A percentile compares a stretch with the other conserved stretches of the same genome.
phyloP scores from a whole-genome alignment of 1,140 invertebrate genomes.

The Heliconius hermathena region DNA sequence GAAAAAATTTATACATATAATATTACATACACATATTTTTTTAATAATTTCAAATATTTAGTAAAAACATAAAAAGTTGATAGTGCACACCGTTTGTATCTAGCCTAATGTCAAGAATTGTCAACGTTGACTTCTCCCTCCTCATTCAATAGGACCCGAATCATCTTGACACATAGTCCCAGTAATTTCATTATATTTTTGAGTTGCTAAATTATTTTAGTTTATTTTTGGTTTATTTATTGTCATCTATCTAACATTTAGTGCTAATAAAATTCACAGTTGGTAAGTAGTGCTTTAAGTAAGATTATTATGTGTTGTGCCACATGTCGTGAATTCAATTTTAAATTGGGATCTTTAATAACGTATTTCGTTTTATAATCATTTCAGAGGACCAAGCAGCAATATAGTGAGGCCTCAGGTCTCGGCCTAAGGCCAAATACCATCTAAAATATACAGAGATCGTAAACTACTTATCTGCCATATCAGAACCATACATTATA shows the following conservation, averaged over 20 bases:
- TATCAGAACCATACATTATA: conserved; percentile 23
- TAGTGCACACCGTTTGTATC: background rate
- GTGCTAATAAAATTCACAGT: conserved; percentile 43
- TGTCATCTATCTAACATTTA: conserved; percentile 51
- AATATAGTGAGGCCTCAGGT: conserved; percentile 57
- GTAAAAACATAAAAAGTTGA: background rate
- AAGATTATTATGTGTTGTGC: conserved; percentile 40
- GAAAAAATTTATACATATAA: too few relatives aligned
- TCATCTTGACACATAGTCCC: conserved; percentile 67
- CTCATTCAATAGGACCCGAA: conserved; percentile 58
- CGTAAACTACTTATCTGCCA: conserved; percentile 16
- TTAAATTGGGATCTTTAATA: conserved; percentile 36
- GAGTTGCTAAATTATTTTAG: conserved; percentile 68
- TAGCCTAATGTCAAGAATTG: conserved; percentile 50
- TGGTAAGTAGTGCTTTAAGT: conserved; percentile 52
- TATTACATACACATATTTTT: background rate
- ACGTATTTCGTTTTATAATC: conserved; percentile 47
- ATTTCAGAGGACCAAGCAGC: conserved; percentile 57
- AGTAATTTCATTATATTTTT: conserved; percentile 59
- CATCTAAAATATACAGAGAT: conserved; percentile 29
- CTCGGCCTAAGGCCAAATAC: conserved; percentile 66
- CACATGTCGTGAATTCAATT: conserved; percentile 54
- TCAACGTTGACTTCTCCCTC: conserved; percentile 59
- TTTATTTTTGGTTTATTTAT: conserved; percentile 58
- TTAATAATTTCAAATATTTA: background rate